Evolutionary conservation across 37 sponge, comb jelly and placozoan genomes (phyloP).

Genomic region (Aphrocallistes beatrix): DNA sequence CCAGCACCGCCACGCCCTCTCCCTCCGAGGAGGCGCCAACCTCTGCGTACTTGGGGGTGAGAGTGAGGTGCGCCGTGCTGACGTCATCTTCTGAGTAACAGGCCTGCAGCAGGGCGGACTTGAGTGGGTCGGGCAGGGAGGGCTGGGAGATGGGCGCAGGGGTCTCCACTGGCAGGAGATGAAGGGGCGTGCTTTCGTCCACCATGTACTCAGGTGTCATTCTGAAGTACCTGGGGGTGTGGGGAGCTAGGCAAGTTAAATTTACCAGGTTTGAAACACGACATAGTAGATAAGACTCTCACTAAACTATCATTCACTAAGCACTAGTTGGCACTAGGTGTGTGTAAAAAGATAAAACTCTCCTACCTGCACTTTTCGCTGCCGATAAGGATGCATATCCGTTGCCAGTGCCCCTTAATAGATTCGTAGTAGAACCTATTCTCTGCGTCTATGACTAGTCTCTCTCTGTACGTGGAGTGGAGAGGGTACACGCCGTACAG

Average conservation of each 20-base stretch:
- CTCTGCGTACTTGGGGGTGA: conserved; percentile 16
- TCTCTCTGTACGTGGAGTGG: conserved; percentile 56
- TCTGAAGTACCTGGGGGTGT: neutral
- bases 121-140: neutral
- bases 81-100: neutral
- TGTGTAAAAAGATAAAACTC: too few species aligned
- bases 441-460: conserved; percentile 53
- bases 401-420: conserved; percentile 44
- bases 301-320: neutral
- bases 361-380: neutral
- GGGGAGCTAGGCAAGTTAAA: too few species aligned
- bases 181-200: neutral
- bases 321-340: too few species aligned
- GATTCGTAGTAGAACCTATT: conserved; percentile 40
- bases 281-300: neutral
- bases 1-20: neutral
- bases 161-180: neutral
- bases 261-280: too few species aligned
- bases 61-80: neutral
- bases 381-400: neutral
- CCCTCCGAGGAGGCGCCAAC: neutral
- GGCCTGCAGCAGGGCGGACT: neutral
- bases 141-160: neutral
- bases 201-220: conserved; percentile 7
- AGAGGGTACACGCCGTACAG: conserved; percentile 59